Conservation (phyloP, 2,113 vertebrate species). For the Macaca fascicularis region T2T-MFA8v1.1 NC_088376.1:189413001-189413500, state of each 20-base stretch:
- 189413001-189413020: not conserved
- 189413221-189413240: constrained; percentile 77
- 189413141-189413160: constrained; percentile 34
- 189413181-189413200: constrained; percentile 79
- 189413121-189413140: constrained; percentile 63
- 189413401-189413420: not conserved
- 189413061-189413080: constrained; percentile 60
- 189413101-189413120: constrained; percentile 60
- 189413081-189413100: constrained; percentile 66
- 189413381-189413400: not conserved
- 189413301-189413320: constrained; percentile 47
- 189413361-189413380: not conserved
- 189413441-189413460: not conserved
- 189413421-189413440: not conserved
- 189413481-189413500: not conserved
- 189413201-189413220: constrained; percentile 72
- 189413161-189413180: constrained; percentile 64
- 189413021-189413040: not conserved
- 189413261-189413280: constrained; percentile 75
- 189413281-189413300: constrained; percentile 75
- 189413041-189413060: constrained; percentile 23
- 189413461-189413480: not conserved
- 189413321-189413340: constrained; percentile 38
- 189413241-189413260: constrained; percentile 76
- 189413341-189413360: constrained; percentile 34